Conservation (phyloP, 2,888 invertebrate genomes). For the Pristionchus mayeri region DNA sequence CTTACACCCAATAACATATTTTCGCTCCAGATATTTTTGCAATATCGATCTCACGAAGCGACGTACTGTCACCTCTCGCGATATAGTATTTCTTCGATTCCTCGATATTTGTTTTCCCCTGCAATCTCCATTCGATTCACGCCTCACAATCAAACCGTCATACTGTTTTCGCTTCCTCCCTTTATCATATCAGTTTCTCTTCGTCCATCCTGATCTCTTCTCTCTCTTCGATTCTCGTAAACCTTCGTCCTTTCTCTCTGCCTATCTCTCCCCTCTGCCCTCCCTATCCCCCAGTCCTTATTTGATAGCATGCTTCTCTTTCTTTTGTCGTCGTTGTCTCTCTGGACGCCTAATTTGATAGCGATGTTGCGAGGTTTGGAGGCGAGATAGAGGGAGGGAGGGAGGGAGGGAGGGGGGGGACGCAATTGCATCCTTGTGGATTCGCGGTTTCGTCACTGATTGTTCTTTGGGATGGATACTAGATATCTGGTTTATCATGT, state of each 20-base stretch:
- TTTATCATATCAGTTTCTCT: not conserved
- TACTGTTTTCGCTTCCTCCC: not conserved
- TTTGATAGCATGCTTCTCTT: slow-evolving; percentile 35
- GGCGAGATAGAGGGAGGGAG: too few species aligned
- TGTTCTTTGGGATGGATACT: too few species aligned
- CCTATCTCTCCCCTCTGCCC: not conserved
- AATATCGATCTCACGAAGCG: too few species aligned
- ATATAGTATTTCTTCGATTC: too few species aligned
- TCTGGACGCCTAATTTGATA: slow-evolving; percentile 32
- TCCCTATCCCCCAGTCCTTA: not conserved
- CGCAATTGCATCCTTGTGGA: too few species aligned
- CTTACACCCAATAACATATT: too few species aligned
- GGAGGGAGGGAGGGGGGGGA: too few species aligned
- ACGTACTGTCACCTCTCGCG: too few species aligned
- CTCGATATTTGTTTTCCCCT: too few species aligned
- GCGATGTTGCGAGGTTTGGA: slow-evolving; percentile 4
- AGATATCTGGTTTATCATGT: too few species aligned
- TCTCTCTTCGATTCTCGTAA: slow-evolving; percentile 6
- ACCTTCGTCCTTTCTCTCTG: not conserved
- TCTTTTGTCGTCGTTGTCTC: not conserved
- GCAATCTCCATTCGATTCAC: not conserved
- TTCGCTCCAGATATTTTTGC: too few species aligned
- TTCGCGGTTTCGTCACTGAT: not conserved
- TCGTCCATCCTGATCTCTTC: not conserved
- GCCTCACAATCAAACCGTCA: not conserved